Evolutionary conservation across 2,888 invertebrate genomes (phyloP).

Genomic region (Sinopyrophorus schimmeli): DNA sequence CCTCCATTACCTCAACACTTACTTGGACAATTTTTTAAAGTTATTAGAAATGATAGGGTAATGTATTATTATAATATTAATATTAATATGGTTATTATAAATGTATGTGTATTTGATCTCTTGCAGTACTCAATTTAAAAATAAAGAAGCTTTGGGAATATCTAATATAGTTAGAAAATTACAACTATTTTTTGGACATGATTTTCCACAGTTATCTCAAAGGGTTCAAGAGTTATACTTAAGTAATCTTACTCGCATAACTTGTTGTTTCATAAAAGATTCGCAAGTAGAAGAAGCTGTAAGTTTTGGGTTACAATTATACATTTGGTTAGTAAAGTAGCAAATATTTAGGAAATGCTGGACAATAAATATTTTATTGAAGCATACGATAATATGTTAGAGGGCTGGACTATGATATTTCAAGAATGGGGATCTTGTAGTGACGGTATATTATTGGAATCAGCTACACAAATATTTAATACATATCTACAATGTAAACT

Average conservation of each 20-base stretch:
- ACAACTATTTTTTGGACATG: conserved; percentile 61
- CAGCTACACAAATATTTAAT: conserved; percentile 69
- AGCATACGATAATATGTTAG: conserved; percentile 69
- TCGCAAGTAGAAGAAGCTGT: conserved; percentile 69
- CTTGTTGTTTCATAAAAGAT: conserved; percentile 66
- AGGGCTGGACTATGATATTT: conserved; percentile 67
- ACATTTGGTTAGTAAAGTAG: background rate
- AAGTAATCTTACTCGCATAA: conserved; percentile 64
- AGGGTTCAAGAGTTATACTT: conserved; percentile 61
- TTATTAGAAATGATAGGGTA: conserved; percentile 54
- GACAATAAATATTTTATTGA: conserved; percentile 65
- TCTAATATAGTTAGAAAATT: conserved; percentile 69
- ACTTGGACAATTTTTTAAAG: conserved; percentile 64
- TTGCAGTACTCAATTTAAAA: conserved; percentile 62
- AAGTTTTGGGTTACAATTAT: conserved; percentile 47
- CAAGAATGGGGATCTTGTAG: conserved; percentile 46
- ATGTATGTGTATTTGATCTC: conserved; percentile 10
- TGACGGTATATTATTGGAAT: conserved; percentile 43
- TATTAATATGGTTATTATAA: conserved; percentile 17
- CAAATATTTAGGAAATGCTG: conserved; percentile 49
- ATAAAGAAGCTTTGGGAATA: conserved; percentile 69
- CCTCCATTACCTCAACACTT: conserved; percentile 62
- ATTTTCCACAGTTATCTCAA: conserved; percentile 56
- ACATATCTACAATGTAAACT: conserved; percentile 79
- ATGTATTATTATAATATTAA: conserved; percentile 6